Base-by-base conservation (phyloP, 2,797 vertebrate species). In the Brachymystax lenok region DNA sequence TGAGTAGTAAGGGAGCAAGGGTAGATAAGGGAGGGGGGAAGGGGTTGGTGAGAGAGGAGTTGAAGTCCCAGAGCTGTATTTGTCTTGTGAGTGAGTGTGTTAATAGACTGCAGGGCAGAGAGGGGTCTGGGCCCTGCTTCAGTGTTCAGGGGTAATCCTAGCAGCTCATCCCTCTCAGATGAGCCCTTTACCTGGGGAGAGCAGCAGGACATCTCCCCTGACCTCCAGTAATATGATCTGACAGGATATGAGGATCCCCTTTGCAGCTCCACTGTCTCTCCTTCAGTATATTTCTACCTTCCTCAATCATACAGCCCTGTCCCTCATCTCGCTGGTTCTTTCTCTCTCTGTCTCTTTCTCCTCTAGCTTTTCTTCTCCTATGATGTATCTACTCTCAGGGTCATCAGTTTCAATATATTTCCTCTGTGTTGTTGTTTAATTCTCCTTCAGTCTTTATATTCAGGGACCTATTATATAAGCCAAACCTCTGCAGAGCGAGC, bases 171-270 rank as follows among this genome's bases (percentile, higher is more conserved):
- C 78, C 74, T 67, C 72, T 71, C 77, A 82, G 78, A 78, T 84
- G 80, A 84, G 79, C 86, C 81, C 72, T 79, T 73, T 82, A 80
- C 85, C 87, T 19, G 75, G 67, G 69, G 19, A 76, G 76, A 79
- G 70, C 59, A 76, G 64, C 80, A 82, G 83, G 81, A 84, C 82
- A 75, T 80, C 85, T 46, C 40, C 10, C 40, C 40, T 83, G 70
- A 79, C 82, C 81, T 83, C 77, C 72, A 77, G 74, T 88, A 89
- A 90, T 85, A 86, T 83, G 91, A 89, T 92, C 81, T 82, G 79
- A 72, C 54, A 68, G 66, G 28, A 30, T 30, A 33, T 17, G 66
- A 19, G 13, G 21, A 13, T 46, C 40, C 40, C 21, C 40, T 71
- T 40, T 50, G 3, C 46, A 46, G n/a, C 69, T 71, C 46, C 46